Base-by-base conservation (phyloP, 2,113 vertebrate genomes). In the Chrysemys picta region DNA sequence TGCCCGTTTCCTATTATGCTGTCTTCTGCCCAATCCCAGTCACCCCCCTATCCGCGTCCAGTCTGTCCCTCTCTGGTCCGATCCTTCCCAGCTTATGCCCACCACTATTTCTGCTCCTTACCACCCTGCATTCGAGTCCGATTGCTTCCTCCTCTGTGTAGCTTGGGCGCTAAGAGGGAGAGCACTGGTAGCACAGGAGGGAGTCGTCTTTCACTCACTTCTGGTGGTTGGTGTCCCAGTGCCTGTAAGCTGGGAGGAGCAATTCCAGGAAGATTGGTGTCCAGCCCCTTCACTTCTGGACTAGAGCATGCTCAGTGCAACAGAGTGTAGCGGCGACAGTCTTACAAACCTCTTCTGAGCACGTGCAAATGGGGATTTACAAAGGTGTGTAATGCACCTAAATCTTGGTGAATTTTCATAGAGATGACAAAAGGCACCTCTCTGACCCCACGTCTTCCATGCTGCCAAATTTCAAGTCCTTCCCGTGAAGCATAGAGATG, bases 1-100 rank as follows among this genome's bases (percentile, higher is more conserved):
- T 38, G 65, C 65, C 13, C 75, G 42, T 45, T 47, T 45, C 75
- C 22, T 78, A 4, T 47, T 47, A 78, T 25, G 38, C 52, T 29
- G 25, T 25, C 42, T 78, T 78, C 72, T 35, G 5, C 19, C 47
- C 49, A 9, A n/a, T 6, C 47, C 31, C 11, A 62, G 2, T 0
- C 31, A 52, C 21, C n/a, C n/a, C 83, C 31, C 38, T 8, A 7
- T 22, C n/a, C 89, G 10, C 49, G 38, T n/a, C 45, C 4, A 0
- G 42, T 80, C 21, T 2, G 1, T 10, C 65, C 38, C 22, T 50
- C 11, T 1, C 1, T 3, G 2, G 7, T 53, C 38, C n/a, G 1
- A 1, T 17, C 54, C 52, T 35, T 87, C 57, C 50, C 0, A 0
- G 65, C n/a, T 3, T n/a, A 22, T 72, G 5, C 65, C 62, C 8